Percentiles rank a stretch among this genome's conserved stretches.
These are phyloP conservation scores for Xenopus petersii DNA, from an alignment of 2,797 vertebrate species.

Conservation along the genomic window DNA sequence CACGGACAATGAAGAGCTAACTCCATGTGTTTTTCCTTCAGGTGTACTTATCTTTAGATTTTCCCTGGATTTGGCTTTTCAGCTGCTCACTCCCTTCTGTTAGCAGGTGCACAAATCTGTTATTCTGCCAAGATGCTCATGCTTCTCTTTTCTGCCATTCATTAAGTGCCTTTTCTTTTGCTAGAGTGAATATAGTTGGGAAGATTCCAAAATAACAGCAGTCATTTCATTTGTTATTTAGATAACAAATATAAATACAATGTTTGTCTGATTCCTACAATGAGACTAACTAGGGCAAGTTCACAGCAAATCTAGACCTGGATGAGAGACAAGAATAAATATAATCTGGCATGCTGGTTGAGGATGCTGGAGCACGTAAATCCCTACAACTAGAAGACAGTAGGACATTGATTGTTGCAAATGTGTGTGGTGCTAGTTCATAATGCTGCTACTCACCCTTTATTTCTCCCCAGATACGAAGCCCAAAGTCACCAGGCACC, in stretches of 20 bases:
- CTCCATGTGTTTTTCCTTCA: slow-evolving; percentile 22
- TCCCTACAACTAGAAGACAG: no score
- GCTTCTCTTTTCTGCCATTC: slow-evolving; percentile 40
- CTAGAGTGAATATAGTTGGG: slow-evolving; percentile 20
- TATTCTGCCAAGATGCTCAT: slow-evolving; percentile 38
- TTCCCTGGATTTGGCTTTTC: slow-evolving; percentile 20
- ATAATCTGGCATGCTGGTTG: no score
- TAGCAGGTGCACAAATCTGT: slow-evolving; percentile 34
- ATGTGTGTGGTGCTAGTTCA: no score
- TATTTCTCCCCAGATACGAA: no score
- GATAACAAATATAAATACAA: slow-evolving; percentile 30
- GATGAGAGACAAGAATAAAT: no score
- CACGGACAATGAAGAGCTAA: no score
- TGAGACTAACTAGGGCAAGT: no score
- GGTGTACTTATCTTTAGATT: slow-evolving; percentile 22
- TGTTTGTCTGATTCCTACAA: not conserved
- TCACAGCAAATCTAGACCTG: no score
- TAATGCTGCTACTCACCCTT: no score
- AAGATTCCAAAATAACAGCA: slow-evolving; percentile 33
- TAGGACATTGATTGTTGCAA: no score
- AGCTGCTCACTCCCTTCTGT: slow-evolving; percentile 33
- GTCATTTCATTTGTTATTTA: slow-evolving; percentile 38
- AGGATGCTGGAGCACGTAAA: no score
- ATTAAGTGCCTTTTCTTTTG: slow-evolving; percentile 33
- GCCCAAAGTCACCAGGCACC: no score